These are phyloP conservation scores for Netelia melanura DNA, from an alignment of 2,888 invertebrate genomes.

Conservation along the genomic window DNA sequence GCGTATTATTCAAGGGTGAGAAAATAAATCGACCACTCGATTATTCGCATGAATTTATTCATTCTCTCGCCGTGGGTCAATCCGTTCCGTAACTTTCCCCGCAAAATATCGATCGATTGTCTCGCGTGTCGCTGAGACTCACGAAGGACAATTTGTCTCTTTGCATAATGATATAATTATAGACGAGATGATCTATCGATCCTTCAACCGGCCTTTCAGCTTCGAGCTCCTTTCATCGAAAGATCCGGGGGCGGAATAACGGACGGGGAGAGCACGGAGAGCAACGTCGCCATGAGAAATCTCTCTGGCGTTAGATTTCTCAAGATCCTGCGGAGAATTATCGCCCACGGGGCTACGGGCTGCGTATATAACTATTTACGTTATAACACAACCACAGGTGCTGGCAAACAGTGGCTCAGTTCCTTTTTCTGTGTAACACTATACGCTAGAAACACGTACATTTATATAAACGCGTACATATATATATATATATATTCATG, in stretches of 20 bases:
- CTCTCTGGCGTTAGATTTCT: conserved; percentile 68
- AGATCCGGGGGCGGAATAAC: conserved; percentile 63
- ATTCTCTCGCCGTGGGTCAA: neutral
- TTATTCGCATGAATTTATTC: neutral
- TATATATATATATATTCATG: conserved; percentile 38
- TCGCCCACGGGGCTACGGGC: conserved; percentile 72
- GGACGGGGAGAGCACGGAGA: conserved; percentile 41
- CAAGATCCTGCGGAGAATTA: conserved; percentile 72
- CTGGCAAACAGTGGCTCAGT: conserved; percentile 69
- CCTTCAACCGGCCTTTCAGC: conserved; percentile 22
- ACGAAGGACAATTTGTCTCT: conserved; percentile 5
- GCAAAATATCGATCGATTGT: neutral
- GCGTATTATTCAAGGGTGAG: conserved; percentile 12
- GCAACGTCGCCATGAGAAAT: conserved; percentile 50
- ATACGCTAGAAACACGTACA: conserved; percentile 25
- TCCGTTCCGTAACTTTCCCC: neutral
- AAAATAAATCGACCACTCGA: neutral
- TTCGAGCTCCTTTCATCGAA: conserved; percentile 39
- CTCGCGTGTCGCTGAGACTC: neutral
- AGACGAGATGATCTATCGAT: conserved; percentile 23
- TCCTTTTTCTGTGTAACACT: conserved; percentile 19
- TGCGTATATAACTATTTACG: conserved; percentile 34
- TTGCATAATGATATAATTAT: conserved; percentile 1
- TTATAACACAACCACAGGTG: conserved; percentile 47
- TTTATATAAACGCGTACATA: conserved; percentile 20